Conservation (phyloP, 2,888 invertebrate genomes). For the Aphodius sticticus region DNA sequence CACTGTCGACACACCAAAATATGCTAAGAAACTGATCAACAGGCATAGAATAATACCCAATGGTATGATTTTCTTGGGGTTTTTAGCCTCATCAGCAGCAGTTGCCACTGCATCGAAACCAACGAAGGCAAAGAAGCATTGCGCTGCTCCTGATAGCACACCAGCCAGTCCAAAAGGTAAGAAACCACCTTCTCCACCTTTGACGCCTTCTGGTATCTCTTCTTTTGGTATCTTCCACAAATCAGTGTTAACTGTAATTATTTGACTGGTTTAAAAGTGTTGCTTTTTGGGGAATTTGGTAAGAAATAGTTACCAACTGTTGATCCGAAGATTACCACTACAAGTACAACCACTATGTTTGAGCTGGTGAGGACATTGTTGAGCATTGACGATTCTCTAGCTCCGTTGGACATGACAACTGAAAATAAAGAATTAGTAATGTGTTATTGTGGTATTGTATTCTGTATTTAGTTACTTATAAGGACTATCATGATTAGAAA, state of each 20-base stretch:
- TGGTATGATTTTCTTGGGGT: conserved; percentile 91
- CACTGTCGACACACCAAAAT: conserved; percentile 91
- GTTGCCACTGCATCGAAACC: conserved; percentile 95
- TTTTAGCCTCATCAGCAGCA: conserved; percentile 92
- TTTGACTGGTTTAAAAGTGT: neutral
- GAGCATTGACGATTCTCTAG: conserved; percentile 81
- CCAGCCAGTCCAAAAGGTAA: conserved; percentile 90
- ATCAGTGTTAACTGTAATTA: conserved; percentile 68
- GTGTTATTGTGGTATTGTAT: conserved; percentile 33
- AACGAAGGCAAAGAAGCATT: conserved; percentile 92
- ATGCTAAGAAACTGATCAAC: conserved; percentile 83
- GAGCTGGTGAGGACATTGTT: conserved; percentile 92
- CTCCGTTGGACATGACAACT: conserved; percentile 74
- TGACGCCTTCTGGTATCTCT: conserved; percentile 63
- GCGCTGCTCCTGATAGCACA: conserved; percentile 87
- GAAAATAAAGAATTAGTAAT: conserved; percentile 45
- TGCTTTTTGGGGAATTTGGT: neutral
- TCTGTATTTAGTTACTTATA: conserved; percentile 47
- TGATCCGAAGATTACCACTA: conserved; percentile 84
- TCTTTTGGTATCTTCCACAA: conserved; percentile 80
- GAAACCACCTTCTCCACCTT: conserved; percentile 86
- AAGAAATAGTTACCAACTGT: conserved; percentile 64
- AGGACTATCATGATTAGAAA: conserved; percentile 71
- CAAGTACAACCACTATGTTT: conserved; percentile 82
- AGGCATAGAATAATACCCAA: conserved; percentile 87